Conservation (phyloP, 2,113 vertebrate species). For the Xiphophorus maculatus region DNA sequence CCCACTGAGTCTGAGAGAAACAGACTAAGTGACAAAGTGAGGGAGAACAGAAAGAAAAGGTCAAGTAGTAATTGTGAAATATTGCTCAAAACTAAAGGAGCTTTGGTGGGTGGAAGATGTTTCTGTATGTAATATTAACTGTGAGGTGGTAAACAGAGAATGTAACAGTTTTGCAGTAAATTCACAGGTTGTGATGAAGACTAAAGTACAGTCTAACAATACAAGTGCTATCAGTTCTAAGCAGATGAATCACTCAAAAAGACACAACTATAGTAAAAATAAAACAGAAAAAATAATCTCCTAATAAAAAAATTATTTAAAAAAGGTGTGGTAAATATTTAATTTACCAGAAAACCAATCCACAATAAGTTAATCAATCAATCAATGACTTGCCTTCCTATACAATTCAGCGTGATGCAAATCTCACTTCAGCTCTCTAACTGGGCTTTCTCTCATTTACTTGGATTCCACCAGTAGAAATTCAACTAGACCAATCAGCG, state of each 20-base stretch:
- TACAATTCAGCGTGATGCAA: too few relatives aligned
- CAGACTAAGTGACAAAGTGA: background rate
- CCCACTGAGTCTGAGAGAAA: conserved; percentile 35
- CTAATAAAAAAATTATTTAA: background rate
- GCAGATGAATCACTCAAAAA: background rate
- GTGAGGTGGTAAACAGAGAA: background rate
- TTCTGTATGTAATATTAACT: background rate
- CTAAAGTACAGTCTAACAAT: too few relatives aligned
- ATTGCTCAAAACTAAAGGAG: background rate
- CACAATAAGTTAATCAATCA: too few relatives aligned
- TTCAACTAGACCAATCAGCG: too few relatives aligned
- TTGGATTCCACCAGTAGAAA: too few relatives aligned
- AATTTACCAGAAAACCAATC: too few relatives aligned
- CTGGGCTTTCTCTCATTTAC: too few relatives aligned
- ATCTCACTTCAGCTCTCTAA: too few relatives aligned
- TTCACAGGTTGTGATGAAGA: background rate
- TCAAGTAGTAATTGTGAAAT: conserved; percentile 33
- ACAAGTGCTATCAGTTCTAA: background rate
- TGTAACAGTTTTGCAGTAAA: background rate
- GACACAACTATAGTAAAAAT: background rate
- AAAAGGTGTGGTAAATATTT: background rate
- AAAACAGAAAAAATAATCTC: background rate
- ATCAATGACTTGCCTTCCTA: too few relatives aligned
- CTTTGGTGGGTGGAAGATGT: background rate
- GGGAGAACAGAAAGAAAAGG: conserved; percentile 21